A percentile compares a stretch with the other conserved stretches of the same genome.
These are phyloP conservation scores for Thereva nobilitata DNA, from an alignment of 2,888 invertebrate species.

Conservation along the genomic window DNA sequence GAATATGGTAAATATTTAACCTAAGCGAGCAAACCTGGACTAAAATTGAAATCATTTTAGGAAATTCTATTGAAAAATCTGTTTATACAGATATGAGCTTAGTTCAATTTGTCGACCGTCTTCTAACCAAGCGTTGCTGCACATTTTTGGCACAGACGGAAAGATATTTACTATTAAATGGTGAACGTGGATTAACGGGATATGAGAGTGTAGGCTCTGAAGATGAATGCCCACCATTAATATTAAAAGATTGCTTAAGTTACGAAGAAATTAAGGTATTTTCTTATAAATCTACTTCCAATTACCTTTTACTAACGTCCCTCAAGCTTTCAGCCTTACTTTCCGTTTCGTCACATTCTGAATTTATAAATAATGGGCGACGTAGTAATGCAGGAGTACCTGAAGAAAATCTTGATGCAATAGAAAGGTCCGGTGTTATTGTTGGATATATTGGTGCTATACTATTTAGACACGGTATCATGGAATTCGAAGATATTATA, in stretches of 20 bases:
- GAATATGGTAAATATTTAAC: conserved; percentile 47
- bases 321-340: conserved; percentile 60
- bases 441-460: conserved; percentile 60
- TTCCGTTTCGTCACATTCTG: conserved; percentile 62
- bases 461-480: conserved; percentile 58
- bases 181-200: conserved; percentile 58
- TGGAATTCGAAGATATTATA: conserved; percentile 63
- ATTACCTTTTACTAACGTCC: no score
- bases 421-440: conserved; percentile 61
- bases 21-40: background rate
- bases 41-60: conserved; percentile 43
- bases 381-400: conserved; percentile 60
- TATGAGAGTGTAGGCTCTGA: conserved; percentile 62
- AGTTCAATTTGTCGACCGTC: conserved; percentile 60
- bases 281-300: background rate
- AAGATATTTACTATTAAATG: conserved; percentile 57
- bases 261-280: conserved; percentile 64
- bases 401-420: conserved; percentile 50
- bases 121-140: conserved; percentile 61
- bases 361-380: conserved; percentile 64
- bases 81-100: conserved; percentile 59
- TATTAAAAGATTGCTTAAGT: conserved; percentile 60
- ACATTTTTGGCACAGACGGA: conserved; percentile 60
- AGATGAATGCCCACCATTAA: conserved; percentile 58
- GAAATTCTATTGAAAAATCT: conserved; percentile 52